phyloP scores from a whole-genome alignment of 2,113 vertebrate species.

The Helogale parvula region DNA sequence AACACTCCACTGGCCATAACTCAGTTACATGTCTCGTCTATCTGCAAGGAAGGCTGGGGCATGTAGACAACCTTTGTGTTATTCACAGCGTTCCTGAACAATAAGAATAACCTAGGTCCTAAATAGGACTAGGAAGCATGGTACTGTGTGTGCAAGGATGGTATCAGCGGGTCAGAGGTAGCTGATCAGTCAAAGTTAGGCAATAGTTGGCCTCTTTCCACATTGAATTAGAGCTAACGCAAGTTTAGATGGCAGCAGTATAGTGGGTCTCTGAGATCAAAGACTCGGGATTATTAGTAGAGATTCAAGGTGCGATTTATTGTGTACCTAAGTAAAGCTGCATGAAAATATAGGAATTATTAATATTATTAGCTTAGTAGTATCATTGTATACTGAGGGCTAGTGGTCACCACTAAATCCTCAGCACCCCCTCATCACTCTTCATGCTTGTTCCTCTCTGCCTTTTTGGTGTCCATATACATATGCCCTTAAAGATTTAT shows the following conservation, averaged over 20 bases:
- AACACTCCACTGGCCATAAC: background rate
- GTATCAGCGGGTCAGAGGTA: background rate
- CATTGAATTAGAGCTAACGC: background rate
- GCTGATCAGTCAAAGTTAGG: background rate
- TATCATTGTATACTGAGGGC: background rate
- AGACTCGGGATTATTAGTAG: background rate
- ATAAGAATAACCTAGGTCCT: background rate
- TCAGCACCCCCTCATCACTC: background rate
- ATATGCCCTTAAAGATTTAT: background rate
- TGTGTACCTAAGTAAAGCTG: background rate
- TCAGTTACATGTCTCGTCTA: background rate
- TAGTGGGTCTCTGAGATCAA: background rate
- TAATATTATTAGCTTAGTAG: background rate
- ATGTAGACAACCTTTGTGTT: background rate
- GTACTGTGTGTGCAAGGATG: background rate
- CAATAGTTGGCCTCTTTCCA: background rate
- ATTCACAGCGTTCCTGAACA: background rate
- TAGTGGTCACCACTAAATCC: background rate
- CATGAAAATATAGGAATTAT: background rate
- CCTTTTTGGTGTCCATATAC: background rate
- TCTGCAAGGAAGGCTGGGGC: background rate
- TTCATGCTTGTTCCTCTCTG: slow-evolving; percentile 18
- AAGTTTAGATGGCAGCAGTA: background rate
- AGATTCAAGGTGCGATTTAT: background rate
- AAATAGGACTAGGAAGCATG: background rate